Evolutionary conservation across 2,888 invertebrate species (phyloP).

Genomic region (Smittia sp.): DNA sequence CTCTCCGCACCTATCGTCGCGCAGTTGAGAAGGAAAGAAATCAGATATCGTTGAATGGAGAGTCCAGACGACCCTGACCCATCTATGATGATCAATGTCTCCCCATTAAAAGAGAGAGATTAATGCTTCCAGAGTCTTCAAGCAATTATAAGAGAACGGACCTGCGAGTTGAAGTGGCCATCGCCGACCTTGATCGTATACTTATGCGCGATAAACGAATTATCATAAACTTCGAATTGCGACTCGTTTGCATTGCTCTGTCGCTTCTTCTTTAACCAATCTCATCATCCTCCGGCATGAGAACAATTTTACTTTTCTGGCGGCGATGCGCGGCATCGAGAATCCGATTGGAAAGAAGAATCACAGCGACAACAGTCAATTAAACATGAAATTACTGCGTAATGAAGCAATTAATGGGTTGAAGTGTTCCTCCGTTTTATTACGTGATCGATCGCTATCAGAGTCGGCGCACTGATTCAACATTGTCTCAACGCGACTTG

Average conservation of each 20-base stretch:
- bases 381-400: neutral
- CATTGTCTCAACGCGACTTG: no score
- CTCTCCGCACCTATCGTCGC: neutral
- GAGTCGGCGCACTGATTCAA: neutral
- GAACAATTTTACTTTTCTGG: neutral
- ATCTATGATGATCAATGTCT: neutral
- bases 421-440: neutral
- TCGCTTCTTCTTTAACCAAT: neutral
- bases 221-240: neutral
- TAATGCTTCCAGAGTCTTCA: neutral
- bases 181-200: neutral
- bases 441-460: neutral
- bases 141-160: neutral
- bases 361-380: neutral
- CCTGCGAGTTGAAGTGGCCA: neutral
- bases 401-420: constrained; percentile 12
- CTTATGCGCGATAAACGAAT: neutral
- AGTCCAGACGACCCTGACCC: neutral
- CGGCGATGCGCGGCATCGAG: neutral
- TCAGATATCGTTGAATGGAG: neutral
- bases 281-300: neutral
- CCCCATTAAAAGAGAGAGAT: constrained; percentile 22
- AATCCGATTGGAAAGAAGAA: neutral
- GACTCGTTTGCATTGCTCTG: neutral
- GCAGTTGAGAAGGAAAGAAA: neutral